Evolutionary conservation across 2,888 invertebrate genomes (phyloP), one percentile per base, ranked within the genome.

Genomic region (Caradrina clavipalpis): DNA sequence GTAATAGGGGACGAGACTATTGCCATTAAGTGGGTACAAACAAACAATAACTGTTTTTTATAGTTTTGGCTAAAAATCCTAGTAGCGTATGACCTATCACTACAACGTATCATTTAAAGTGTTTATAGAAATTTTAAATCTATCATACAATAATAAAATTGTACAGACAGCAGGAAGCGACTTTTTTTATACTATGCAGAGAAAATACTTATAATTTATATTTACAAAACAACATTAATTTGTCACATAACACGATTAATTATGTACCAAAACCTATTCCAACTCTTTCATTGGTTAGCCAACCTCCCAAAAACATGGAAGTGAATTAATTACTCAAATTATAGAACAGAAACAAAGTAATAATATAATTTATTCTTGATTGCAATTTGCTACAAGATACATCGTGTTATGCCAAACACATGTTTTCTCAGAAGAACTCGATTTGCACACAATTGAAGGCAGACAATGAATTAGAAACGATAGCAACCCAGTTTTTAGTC

Each of bases 401-500:
- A 55, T 83, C 72, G 76, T 61, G 69, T 84, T 74, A 83, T 84
- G 77, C 80, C 80, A 80, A 75, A 68, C 53, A 59, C 56, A 66
- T 53, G 13, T 53, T 54, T 84, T 83, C 83, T 77, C 75, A 80
- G 82, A 77, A 74, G 31, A 66, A 31, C 35, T 47, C 26, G 35
- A 81, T 76, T 77, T 83, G 17, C 74, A 75, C 77, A 83, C 82
- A 83, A 83, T 76, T 80, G 82, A 47, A 55, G 50, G 5, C 22
- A 84, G 64, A 80, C 82, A 83, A 83, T 83, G 84, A 80, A 76
- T 84, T 83, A 84, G 83, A 83, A 83, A 83, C 82, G 82, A 78
- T 73, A 57, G 71, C 77, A 83, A 70, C 84, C 82, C 73, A 80
- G 73, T 82, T 83, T 80, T 81, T 82, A 57, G 58, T 69, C 42